phyloP scores from a whole-genome alignment of 2,888 invertebrate genomes.

The Macrosiphum euphorbiae region DNA sequence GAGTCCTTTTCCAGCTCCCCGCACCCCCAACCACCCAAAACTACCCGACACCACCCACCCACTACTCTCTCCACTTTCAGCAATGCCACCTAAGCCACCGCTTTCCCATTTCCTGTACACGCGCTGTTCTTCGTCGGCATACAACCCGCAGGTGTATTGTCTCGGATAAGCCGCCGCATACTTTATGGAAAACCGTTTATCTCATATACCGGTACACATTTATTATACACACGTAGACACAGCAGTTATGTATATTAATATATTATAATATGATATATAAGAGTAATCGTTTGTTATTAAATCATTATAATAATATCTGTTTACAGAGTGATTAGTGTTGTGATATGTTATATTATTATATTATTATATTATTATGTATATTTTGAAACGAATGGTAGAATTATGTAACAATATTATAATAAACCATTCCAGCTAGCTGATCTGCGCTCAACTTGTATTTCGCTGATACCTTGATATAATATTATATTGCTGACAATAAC shows the following conservation, averaged over 20 bases:
- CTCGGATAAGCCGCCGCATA: conserved; percentile 3
- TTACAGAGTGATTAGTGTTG: not conserved
- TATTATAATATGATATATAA: not conserved
- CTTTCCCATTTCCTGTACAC: not conserved
- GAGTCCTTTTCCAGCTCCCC: not conserved
- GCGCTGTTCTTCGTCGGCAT: not conserved
- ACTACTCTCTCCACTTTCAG: not conserved
- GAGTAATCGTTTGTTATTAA: not conserved
- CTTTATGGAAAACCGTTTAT: conserved; percentile 12
- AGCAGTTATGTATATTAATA: not conserved
- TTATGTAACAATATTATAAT: not conserved
- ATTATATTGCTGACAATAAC: not conserved
- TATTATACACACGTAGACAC: not conserved
- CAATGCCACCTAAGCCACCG: not conserved
- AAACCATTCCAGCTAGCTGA: not conserved
- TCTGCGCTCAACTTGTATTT: not conserved
- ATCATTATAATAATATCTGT: not conserved
- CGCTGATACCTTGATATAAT: not conserved
- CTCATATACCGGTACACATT: not conserved
- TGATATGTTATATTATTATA: not conserved
- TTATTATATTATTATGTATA: not conserved
- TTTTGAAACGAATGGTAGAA: not conserved
- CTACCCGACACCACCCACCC: not conserved
- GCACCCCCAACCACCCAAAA: not conserved
- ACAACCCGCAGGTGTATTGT: conserved; percentile 26